phyloP scores from a whole-genome alignment of 2,888 invertebrate genomes.

The Mythimna lalbum region DNA sequence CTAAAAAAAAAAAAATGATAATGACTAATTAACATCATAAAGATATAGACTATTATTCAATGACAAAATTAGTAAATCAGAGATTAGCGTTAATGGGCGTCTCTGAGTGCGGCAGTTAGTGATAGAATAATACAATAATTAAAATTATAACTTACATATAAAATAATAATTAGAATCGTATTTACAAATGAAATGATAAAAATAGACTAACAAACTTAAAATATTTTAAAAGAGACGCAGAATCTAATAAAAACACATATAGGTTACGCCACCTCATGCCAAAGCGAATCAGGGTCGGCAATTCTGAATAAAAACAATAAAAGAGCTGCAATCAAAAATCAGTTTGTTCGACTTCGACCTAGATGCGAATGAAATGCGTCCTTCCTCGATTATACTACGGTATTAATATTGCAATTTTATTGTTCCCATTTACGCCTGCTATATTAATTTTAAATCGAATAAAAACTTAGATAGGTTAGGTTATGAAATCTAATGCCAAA shows the following conservation, averaged over 20 bases:
- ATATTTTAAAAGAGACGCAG: background rate
- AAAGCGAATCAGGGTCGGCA: background rate
- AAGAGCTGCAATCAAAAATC: background rate
- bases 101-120: too few species aligned
- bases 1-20: too few species aligned
- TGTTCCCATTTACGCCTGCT: background rate
- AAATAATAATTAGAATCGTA: too few species aligned
- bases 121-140: too few species aligned
- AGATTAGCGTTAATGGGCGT: too few species aligned
- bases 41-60: too few species aligned
- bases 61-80: too few species aligned
- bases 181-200: too few species aligned
- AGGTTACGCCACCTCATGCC: slow-evolving; percentile 17
- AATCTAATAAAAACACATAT: slow-evolving; percentile 15
- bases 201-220: background rate
- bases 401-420: background rate
- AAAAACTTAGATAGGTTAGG: background rate
- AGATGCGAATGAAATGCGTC: background rate
- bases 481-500: background rate
- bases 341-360: background rate
- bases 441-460: background rate
- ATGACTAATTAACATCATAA: too few species aligned
- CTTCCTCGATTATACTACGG: background rate
- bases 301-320: slow-evolving; percentile 1
- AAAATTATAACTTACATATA: too few species aligned